A percentile compares a stretch with the other conserved stretches of the same genome.
These are phyloP conservation scores for Oeneis ivallda DNA, from an alignment of 2,888 invertebrate species.

Conservation along the genomic window DNA sequence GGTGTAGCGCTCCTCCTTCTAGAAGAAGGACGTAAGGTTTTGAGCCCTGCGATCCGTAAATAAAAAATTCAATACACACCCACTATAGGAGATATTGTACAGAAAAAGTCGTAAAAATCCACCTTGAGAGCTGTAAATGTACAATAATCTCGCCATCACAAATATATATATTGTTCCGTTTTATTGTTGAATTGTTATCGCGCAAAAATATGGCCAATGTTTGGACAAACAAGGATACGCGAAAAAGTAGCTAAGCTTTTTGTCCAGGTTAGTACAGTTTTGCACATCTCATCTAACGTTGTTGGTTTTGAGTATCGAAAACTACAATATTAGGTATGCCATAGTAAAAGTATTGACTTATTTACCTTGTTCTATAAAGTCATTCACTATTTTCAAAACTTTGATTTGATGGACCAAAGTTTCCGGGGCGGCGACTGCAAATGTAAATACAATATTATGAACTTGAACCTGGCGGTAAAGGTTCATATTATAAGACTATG, in stretches of 20 bases:
- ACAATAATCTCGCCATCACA: constrained; percentile 27
- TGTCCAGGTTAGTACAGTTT: no score
- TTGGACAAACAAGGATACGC: constrained; percentile 19
- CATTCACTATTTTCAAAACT: no score
- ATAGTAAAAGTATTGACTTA: no score
- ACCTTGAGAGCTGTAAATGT: constrained; percentile 28
- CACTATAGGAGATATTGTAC: constrained; percentile 30
- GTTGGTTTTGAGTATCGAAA: no score
- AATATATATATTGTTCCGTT: constrained; percentile 35
- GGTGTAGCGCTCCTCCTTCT: not conserved
- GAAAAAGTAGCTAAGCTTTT: not conserved
- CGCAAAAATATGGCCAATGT: constrained; percentile 1
- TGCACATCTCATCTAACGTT: no score
- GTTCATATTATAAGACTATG: no score
- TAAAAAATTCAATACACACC: constrained; percentile 31
- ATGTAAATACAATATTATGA: no score
- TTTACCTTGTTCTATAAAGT: no score
- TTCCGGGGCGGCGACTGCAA: no score
- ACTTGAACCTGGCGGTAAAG: no score
- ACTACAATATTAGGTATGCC: no score
- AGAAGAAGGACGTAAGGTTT: not conserved
- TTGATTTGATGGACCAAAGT: no score
- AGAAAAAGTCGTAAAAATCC: constrained; percentile 35
- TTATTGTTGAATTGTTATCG: constrained; percentile 27
- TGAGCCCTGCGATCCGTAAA: constrained; percentile 2